A percentile compares a stretch with the other conserved stretches of the same genome.
Conservation (phyloP, 2,888 invertebrate species). For the Agonopterix heracliana region DNA sequence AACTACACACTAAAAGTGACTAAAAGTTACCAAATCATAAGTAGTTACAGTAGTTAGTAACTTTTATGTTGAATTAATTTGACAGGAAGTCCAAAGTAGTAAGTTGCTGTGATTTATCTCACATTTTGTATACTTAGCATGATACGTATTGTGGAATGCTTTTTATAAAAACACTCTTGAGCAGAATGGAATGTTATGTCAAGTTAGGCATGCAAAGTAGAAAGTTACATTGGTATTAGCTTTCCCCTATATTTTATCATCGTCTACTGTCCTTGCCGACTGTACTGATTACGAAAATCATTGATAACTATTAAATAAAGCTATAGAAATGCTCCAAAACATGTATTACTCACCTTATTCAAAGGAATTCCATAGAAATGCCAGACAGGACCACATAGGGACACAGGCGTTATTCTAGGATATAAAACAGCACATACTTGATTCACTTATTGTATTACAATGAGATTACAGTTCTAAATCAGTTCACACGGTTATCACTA, state of each 20-base stretch:
- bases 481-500: conserved; percentile 53
- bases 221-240: background rate
- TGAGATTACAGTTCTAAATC: conserved; percentile 35
- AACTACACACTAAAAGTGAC: too few relatives aligned
- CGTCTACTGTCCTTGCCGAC: background rate
- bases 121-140: too few relatives aligned
- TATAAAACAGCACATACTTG: conserved; percentile 36
- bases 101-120: too few relatives aligned
- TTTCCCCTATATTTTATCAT: background rate
- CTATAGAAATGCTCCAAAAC: background rate
- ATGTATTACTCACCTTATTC: conserved; percentile 30
- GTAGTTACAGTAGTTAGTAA: too few relatives aligned
- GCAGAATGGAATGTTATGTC: background rate
- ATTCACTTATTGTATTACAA: conserved; percentile 48
- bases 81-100: too few relatives aligned
- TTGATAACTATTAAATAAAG: too few relatives aligned
- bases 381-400: conserved; percentile 16
- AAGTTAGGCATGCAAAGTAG: background rate
- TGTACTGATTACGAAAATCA: background rate
- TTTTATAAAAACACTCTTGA: too few relatives aligned
- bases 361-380: conserved; percentile 32
- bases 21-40: too few relatives aligned
- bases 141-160: too few relatives aligned
- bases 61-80: too few relatives aligned
- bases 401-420: conserved; percentile 27